Evolutionary conservation across 2,113 vertebrate genomes (phyloP).

Genomic region (Cettia cetti): DNA sequence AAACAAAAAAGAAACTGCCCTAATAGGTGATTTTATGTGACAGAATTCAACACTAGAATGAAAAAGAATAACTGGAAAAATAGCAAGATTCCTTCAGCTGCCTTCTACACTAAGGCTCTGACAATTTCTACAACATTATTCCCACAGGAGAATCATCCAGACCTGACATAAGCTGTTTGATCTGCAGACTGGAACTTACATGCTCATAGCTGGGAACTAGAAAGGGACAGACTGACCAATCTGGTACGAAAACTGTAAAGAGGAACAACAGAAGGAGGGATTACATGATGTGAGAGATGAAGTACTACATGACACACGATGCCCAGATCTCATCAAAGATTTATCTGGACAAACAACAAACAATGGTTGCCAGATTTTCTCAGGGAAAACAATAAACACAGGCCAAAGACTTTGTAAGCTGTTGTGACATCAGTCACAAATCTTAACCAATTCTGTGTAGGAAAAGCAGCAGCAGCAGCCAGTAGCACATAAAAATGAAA

Average conservation of each 20-base stretch:
- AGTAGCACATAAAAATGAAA: background rate
- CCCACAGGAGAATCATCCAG: background rate
- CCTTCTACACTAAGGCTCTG: background rate
- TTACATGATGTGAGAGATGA: background rate
- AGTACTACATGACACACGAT: background rate
- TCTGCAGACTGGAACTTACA: background rate
- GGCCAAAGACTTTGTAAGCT: background rate
- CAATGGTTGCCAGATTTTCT: background rate
- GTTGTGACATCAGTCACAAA: background rate
- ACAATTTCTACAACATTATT: background rate
- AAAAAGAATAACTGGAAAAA: background rate
- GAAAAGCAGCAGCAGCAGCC: background rate
- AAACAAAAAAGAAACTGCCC: background rate
- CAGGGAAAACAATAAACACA: background rate
- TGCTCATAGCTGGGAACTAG: background rate
- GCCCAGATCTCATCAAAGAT: background rate
- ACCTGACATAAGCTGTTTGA: background rate
- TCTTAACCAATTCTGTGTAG: background rate
- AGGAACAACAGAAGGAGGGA: background rate
- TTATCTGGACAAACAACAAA: background rate
- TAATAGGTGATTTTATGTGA: background rate
- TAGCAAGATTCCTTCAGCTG: background rate
- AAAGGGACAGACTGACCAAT: background rate
- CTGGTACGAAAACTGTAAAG: background rate
- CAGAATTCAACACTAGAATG: background rate